Evolutionary conservation across 2,888 invertebrate genomes (phyloP), one percentile per base, ranked within the genome.

Genomic region (Drosophila acutilabella): DNA sequence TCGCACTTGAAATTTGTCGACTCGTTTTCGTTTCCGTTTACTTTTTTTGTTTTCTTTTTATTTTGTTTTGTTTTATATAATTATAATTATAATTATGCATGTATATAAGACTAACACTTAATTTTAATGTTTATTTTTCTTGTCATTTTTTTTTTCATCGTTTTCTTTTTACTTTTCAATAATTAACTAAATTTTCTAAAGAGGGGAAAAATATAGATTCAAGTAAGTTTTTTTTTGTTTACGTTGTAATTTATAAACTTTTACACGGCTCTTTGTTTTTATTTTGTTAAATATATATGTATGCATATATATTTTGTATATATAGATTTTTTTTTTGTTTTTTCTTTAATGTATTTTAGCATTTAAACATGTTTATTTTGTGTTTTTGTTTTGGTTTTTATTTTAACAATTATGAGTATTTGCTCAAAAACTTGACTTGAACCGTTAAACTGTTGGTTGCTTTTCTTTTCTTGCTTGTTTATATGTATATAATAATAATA

Each of bases 91-190:
- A 73, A 70, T 74, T 74, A 78, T 78, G 77, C 68, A 80, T 80
- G 71, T 79, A 82, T 87, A 82, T 87, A 89, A 82, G 84, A 80
- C 90, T 91, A 90, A 90, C 90, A 91, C 91, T 91, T 90, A 91
- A 81, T 62, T 77, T 77, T 89, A 90, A 86, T 81, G 58, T 82
- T 86, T 67, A 54, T 73, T 68, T 65, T 40, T 67, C 64, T 41
- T 30, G 40, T 58, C 16, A 18, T 26, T 26, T 23, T 82, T 47
- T 18, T 71, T 71, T 51, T 71, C 54, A 54, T 65, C 58, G 61
- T 30, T 82, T 33, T 26, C 64, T 71, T 41, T 73, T 62, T 64
- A 60, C 59, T 71, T 67, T 76, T 88, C 73, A 88, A 85, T 84
- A 90, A 89, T 80, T 90, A 90, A 90, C 90, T 90, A 90, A 89